phyloP scores from a whole-genome alignment of 1,140 invertebrate genomes.

The Diachasmimorpha longicaudata region DNA sequence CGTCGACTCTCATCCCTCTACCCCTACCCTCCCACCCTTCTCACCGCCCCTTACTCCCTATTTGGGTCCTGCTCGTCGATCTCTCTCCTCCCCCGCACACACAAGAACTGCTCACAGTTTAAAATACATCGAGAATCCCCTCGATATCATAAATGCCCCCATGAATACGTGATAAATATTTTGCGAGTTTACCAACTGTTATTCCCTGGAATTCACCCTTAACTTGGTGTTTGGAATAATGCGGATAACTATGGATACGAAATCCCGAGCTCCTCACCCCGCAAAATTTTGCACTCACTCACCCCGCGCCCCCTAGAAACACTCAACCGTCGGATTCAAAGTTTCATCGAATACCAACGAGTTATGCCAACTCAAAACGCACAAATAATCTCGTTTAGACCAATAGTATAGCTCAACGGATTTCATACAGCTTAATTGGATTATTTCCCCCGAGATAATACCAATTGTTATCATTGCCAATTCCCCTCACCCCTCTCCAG shows the following conservation, averaged over 20 bases:
- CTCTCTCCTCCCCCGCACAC: background rate
- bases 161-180: background rate
- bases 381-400: slow-evolving; percentile 22
- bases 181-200: background rate
- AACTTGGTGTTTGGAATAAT: background rate
- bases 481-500: background rate
- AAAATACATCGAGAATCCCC: background rate
- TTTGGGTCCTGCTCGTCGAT: background rate
- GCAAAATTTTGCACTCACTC: background rate
- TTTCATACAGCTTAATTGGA: slow-evolving; percentile 26
- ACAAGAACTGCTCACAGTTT: background rate
- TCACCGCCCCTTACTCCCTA: too few relatives aligned
- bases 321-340: background rate
- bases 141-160: background rate
- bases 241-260: background rate
- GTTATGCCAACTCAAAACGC: slow-evolving; percentile 15
- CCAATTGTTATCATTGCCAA: slow-evolving; percentile 29
- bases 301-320: background rate
- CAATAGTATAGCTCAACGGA: slow-evolving; percentile 2
- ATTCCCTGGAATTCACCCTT: background rate
- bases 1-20: background rate
- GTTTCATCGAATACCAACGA: slow-evolving; percentile 12
- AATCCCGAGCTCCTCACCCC: background rate
- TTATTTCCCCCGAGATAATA: slow-evolving; percentile 21
- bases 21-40: background rate